These are phyloP conservation scores for Drosophila merina DNA, from an alignment of 2,888 invertebrate genomes.

Conservation along the genomic window DNA sequence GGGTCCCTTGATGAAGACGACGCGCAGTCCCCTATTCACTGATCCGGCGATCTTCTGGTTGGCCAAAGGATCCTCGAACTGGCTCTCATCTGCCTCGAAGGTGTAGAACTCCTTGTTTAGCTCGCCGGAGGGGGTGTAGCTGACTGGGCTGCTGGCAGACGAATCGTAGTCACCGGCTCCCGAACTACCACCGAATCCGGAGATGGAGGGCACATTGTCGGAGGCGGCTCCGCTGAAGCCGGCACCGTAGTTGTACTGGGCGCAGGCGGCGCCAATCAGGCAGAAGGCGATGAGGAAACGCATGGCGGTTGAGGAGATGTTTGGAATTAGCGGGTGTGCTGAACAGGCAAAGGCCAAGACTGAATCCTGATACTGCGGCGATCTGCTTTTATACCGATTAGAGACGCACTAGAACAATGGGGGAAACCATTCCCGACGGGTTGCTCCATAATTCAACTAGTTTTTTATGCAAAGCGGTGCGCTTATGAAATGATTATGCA, in stretches of 20 bases:
- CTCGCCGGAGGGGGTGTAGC: conserved; percentile 57
- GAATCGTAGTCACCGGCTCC: conserved; percentile 24
- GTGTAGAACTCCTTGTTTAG: conserved; percentile 76
- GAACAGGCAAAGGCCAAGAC: conserved; percentile 61
- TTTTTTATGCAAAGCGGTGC: conserved; percentile 73
- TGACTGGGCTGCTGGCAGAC: conserved; percentile 41
- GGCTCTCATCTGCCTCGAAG: conserved; percentile 72
- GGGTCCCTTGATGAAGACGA: conserved; percentile 82
- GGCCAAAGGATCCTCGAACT: conserved; percentile 67
- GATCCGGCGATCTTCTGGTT: conserved; percentile 56
- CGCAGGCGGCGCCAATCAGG: conserved; percentile 70
- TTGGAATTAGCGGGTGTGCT: conserved; percentile 43
- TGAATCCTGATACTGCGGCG: conserved; percentile 65
- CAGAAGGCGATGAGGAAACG: conserved; percentile 70
- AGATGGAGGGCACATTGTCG: conserved; percentile 44
- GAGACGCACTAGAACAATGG: conserved; percentile 61
- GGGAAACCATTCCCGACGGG: conserved; percentile 46
- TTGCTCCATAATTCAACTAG: conserved; percentile 67
- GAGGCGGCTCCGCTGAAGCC: conserved; percentile 51
- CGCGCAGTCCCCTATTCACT: conserved; percentile 76
- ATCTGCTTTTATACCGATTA: conserved; percentile 64
- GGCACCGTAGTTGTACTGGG: conserved; percentile 76
- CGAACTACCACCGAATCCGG: conserved; percentile 19
- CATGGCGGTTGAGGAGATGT: conserved; percentile 42
- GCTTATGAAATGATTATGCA: conserved; percentile 77